Conservation (phyloP, 2,888 invertebrate species). For the Cylloceria caligata region DNA sequence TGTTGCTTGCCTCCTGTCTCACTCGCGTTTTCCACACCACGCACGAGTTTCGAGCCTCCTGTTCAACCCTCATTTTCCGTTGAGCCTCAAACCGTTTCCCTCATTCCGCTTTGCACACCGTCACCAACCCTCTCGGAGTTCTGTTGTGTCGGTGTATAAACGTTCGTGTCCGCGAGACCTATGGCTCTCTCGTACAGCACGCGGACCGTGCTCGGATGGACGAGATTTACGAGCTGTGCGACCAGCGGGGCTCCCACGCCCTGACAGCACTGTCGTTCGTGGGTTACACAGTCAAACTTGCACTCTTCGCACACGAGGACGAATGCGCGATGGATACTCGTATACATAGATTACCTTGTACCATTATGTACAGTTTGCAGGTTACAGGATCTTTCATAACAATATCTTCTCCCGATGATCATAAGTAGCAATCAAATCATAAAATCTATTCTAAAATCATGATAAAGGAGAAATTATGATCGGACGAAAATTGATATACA, state of each 20-base stretch:
- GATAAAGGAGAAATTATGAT: not conserved
- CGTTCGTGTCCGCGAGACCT: slow-evolving; percentile 68
- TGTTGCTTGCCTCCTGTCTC: slow-evolving; percentile 58
- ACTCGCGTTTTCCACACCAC: slow-evolving; percentile 32
- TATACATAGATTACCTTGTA: slow-evolving; percentile 34
- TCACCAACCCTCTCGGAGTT: slow-evolving; percentile 53
- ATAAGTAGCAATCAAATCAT: not conserved
- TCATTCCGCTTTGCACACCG: slow-evolving; percentile 50
- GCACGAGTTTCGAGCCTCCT: slow-evolving; percentile 15
- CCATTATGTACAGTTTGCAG: slow-evolving; percentile 24
- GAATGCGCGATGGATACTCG: slow-evolving; percentile 30
- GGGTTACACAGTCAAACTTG: slow-evolving; percentile 28
- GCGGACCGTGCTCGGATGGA: slow-evolving; percentile 64
- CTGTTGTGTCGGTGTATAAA: slow-evolving; percentile 74
- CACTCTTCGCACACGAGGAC: slow-evolving; percentile 8
- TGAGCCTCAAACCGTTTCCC: slow-evolving; percentile 59
- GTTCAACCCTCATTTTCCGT: slow-evolving; percentile 66
- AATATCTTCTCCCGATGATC: not conserved
- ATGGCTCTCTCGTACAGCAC: slow-evolving; percentile 18
- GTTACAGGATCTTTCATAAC: slow-evolving; percentile 17
- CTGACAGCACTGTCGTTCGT: not conserved
- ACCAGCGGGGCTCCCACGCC: slow-evolving; percentile 33
- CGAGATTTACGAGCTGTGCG: slow-evolving; percentile 80
- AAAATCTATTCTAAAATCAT: not conserved
- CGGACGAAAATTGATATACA: no score